phyloP scores from a whole-genome alignment of 2,888 invertebrate genomes.

The Exephanes ischioxanthus region DNA sequence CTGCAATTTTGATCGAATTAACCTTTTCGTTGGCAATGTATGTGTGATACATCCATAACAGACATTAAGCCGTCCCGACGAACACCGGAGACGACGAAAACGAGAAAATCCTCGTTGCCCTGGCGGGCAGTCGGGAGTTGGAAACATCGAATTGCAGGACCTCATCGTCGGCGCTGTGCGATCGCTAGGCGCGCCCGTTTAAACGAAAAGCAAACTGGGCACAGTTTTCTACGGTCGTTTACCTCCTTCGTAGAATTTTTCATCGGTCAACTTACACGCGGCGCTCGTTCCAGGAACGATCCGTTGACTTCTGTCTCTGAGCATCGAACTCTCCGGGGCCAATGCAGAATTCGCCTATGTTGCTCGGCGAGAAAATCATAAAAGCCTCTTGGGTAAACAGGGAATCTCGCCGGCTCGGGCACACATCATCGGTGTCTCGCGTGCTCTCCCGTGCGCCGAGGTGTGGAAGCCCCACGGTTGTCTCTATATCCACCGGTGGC shows the following conservation, averaged over 20 bases:
- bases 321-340: neutral
- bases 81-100: too few relatives aligned
- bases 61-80: too few relatives aligned
- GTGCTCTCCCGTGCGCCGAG: conserved; percentile 25
- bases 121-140: too few relatives aligned
- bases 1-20: too few relatives aligned
- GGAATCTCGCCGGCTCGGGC: neutral
- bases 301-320: conserved; percentile 3
- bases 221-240: neutral
- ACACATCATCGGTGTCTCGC: neutral
- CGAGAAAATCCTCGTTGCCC: too few relatives aligned
- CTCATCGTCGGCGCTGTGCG: too few relatives aligned
- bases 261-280: neutral
- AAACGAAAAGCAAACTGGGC: neutral
- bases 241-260: neutral
- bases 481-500: conserved; percentile 1
- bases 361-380: neutral
- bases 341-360: neutral
- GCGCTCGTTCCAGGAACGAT: neutral
- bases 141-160: too few relatives aligned
- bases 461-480: conserved; percentile 37
- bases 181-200: neutral
- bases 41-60: too few relatives aligned
- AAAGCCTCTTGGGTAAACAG: neutral
- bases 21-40: too few relatives aligned